Conservation (phyloP, 2,888 invertebrate species). For the Xylota sylvarum region DNA sequence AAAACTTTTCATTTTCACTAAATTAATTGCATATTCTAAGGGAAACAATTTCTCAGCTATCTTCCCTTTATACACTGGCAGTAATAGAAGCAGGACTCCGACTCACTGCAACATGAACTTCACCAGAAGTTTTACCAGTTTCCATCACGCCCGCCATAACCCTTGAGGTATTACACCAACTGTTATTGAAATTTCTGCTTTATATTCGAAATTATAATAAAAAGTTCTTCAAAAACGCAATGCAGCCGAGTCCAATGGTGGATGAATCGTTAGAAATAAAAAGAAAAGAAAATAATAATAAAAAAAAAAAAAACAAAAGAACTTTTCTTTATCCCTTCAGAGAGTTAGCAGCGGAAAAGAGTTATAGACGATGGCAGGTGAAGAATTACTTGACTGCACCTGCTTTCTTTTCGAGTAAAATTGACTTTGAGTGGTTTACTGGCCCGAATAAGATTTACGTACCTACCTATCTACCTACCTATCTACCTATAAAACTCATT, state of each 20-base stretch:
- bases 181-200: constrained; percentile 60
- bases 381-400: constrained; percentile 56
- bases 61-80: constrained; percentile 29
- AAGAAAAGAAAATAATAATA: too few species aligned
- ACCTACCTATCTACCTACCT: not conserved
- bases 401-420: constrained; percentile 53
- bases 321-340: constrained; percentile 25
- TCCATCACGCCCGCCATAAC: constrained; percentile 36
- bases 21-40: constrained; percentile 60
- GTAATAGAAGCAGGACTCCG: not conserved
- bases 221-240: constrained; percentile 39
- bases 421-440: constrained; percentile 48
- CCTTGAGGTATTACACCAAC: constrained; percentile 65
- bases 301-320: constrained; percentile 6
- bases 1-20: constrained; percentile 38
- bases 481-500: not conserved
- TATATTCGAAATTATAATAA: constrained; percentile 52
- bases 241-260: constrained; percentile 7
- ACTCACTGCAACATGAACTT: constrained; percentile 29
- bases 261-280: constrained; percentile 9
- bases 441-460: constrained; percentile 28
- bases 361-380: constrained; percentile 39
- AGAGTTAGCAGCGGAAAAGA: constrained; percentile 1
- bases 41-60: constrained; percentile 34
- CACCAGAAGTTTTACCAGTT: constrained; percentile 50